phyloP scores from a whole-genome alignment of 2,113 vertebrate species.

The Coreoperca whiteheadi region DNA sequence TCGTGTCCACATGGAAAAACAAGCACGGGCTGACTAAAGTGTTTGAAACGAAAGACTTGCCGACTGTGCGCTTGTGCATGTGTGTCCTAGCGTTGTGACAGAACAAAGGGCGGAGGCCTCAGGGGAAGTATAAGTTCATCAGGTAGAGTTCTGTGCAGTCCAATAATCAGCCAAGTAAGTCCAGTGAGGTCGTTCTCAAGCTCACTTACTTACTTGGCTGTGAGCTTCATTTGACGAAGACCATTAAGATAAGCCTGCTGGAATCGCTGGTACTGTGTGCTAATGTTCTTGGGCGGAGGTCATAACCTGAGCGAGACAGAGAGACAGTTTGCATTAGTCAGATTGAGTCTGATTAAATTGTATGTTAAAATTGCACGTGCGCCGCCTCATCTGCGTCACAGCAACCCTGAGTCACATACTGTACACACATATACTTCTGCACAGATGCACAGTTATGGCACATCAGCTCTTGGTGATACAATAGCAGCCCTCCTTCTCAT shows the following conservation, averaged over 20 bases:
- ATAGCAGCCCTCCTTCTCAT: constrained; percentile 3
- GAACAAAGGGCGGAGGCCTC: constrained; percentile 36
- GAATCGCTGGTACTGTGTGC: constrained; percentile 16
- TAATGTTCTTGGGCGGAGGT: constrained; percentile 41
- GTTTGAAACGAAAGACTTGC: constrained; percentile 33
- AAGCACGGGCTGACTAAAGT: constrained; percentile 26
- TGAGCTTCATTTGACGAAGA: constrained; percentile 35
- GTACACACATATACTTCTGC: not conserved
- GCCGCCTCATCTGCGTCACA: not conserved
- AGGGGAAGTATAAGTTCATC: constrained; percentile 49
- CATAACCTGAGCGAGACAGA: not conserved
- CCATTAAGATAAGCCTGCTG: constrained; percentile 53
- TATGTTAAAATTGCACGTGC: not conserved
- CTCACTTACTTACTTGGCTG: constrained; percentile 8
- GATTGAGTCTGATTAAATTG: constrained; percentile 13
- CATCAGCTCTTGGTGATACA: not conserved
- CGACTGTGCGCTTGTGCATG: too few relatives aligned
- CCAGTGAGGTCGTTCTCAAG: constrained; percentile 5
- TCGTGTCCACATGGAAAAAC: constrained; percentile 21
- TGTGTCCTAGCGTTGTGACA: constrained; percentile 26
- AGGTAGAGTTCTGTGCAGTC: constrained; percentile 16
- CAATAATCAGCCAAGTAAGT: constrained; percentile 31
- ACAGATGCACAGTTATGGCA: constrained; percentile 17
- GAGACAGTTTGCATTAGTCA: constrained; percentile 10
- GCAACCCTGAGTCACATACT: not conserved